A percentile compares a stretch with the other conserved stretches of the same genome.
These are phyloP conservation scores for Cossypha heuglini DNA, from an alignment of 2,797 vertebrate species.

Conservation along the genomic window DNA sequence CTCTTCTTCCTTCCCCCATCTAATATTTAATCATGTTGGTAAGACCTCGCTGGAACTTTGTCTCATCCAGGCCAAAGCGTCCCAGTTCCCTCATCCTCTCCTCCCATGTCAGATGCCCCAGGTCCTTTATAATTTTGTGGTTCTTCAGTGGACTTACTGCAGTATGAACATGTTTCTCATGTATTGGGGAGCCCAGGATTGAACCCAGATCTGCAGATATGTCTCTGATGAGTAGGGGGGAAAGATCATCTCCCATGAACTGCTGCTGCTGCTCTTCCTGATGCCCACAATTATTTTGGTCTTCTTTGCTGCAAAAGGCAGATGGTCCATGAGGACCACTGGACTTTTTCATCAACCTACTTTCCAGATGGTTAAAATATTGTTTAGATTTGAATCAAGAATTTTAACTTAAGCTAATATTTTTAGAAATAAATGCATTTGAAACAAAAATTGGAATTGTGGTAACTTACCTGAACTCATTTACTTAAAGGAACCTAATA, in stretches of 20 bases:
- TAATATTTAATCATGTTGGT: neutral
- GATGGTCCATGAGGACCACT: neutral
- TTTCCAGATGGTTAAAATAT: neutral
- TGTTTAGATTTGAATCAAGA: neutral
- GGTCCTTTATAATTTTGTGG: neutral
- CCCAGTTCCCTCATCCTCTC: neutral
- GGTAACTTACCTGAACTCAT: neutral
- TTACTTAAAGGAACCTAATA: neutral
- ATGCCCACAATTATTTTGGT: rapidly evolving
- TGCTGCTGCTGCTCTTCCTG: neutral
- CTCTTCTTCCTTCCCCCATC: neutral
- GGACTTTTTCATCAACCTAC: neutral
- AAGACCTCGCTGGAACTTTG: neutral
- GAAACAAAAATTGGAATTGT: neutral
- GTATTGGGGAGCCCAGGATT: neutral
- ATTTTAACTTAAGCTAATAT: neutral
- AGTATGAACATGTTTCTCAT: neutral
- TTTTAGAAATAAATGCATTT: neutral
- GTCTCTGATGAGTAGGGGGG: neutral
- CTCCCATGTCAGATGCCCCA: neutral
- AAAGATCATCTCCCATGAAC: neutral
- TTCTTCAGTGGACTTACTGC: neutral
- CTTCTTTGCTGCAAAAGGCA: neutral
- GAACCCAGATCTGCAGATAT: neutral
- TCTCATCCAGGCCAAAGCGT: neutral